Base-by-base conservation (phyloP, 1,140 invertebrate genomes). In the Phymastichus coffea region DNA sequence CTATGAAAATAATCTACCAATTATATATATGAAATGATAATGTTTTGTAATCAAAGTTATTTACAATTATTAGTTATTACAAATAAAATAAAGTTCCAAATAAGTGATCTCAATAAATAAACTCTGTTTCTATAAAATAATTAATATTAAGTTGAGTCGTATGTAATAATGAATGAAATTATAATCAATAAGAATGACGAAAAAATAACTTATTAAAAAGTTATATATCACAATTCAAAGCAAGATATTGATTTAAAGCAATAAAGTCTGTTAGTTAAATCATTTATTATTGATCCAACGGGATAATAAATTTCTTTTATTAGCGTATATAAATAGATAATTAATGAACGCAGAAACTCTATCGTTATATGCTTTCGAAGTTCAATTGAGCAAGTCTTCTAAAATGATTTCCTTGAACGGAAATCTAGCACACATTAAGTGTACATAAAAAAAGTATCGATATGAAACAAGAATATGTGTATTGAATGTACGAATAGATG, bases 401-500 rank as follows among this genome's bases (percentile, higher is more conserved):
- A 17, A 41, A 43, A 23, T 20, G 28, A 4, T n/a, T 14, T 6
- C 22, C 43, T 9, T 20, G 22, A 10, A 26, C 12, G n/a, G 4
- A 7, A 48, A 20, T 40, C 26, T 28, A 9, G 40, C 47, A 30
- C 9, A 44, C 26, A n/a, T 59, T 46, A n/a, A 17, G 17, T 59
- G 48, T 59, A 52, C 33, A 53, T 59, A 59, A 37, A 52, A 46
- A 56, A 3, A 37, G 46, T 23, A 19, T 20, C 20, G 2, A 43
- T 6, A 52, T 43, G 15, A 17, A 47, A 47, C 30, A 46, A 35
- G 25, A 38, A 38, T 28, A 33, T 37, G 26, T 44, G 44, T 15
- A 61, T 48, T 61, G 43, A 51, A 22, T 56, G 20, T 51, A 56
- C 8, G 46, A 9, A 54, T 61, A 49, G 46, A 40, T 55, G 35